Evolutionary conservation across 2,113 vertebrate species (phyloP), one percentile per base, ranked within the genome.

Genomic region (Bucco capensis): DNA sequence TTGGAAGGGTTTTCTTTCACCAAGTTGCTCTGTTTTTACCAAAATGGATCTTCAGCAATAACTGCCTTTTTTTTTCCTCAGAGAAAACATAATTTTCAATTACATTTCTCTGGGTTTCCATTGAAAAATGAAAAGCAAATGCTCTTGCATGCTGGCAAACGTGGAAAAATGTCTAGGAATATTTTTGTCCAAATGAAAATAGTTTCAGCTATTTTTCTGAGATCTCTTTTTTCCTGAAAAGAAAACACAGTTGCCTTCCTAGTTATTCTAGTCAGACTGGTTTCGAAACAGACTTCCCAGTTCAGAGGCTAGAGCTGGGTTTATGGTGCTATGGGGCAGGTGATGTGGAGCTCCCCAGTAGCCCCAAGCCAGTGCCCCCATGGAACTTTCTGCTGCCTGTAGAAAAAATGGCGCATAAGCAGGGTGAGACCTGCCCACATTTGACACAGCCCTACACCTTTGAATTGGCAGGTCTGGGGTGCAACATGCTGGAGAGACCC

Each of bases 111-210:
- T 54, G 81, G 69, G 77, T 95, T 95, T 92, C 94, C 89, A 93
- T 75, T 89, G 92, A 93, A 92, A 96, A 95, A 96, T 96, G 77
- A 96, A 88, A 96, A 95, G 91, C 94, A 95, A 96, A 96, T 95
- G 94, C 86, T 88, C 70, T 67, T 35, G 47, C 76, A 37, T 5
- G 9, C 65, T 89, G 83, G 94, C 89, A 64, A 88, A 94, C 3
- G 61, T 84, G 89, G 81, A 92, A 94, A 90, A 96, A 96, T 84
- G 91, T 96, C 95, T 90, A 94, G 94, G 95, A 95, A 94, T 94
- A 90, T 81, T 93, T 96, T 90, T 86, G 93, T 75, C 93, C 94
- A 92, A 96, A 93, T 64, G 89, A 90, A 94, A 95, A 90, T 81
- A 86, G 92, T 93, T 95, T 94, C 94, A 83, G 89, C 92, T 92